Conservation (phyloP, 2,113 vertebrate species). For the Coreoperca whiteheadi region DNA sequence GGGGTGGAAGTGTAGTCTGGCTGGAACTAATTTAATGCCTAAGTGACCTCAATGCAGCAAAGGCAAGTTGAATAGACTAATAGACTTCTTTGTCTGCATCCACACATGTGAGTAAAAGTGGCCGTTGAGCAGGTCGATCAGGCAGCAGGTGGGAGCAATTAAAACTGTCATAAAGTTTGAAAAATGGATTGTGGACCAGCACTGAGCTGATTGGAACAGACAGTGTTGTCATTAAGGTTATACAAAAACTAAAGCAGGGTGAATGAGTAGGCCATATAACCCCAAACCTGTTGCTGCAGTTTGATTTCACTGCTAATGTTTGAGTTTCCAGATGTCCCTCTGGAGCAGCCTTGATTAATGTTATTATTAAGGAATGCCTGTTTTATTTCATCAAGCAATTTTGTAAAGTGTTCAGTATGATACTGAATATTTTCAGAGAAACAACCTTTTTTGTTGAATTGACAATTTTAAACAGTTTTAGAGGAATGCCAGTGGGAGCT, state of each 20-base stretch:
- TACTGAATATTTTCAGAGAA: slow-evolving; percentile 22
- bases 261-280: slow-evolving; percentile 57
- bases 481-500: background rate
- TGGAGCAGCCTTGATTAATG: slow-evolving; percentile 85
- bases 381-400: slow-evolving; percentile 49
- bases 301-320: slow-evolving; percentile 88
- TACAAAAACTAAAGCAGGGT: slow-evolving; percentile 76
- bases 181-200: slow-evolving; percentile 93
- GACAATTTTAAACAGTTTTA: background rate
- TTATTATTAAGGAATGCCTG: slow-evolving; percentile 78
- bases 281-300: slow-evolving; percentile 83
- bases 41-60: slow-evolving; percentile 92
- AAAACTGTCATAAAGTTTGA: slow-evolving; percentile 99
- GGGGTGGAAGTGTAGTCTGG: slow-evolving; percentile 74
- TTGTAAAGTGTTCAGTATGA: slow-evolving; percentile 30
- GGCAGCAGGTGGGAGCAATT: slow-evolving; percentile 97
- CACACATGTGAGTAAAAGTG: slow-evolving; percentile 91
- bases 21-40: slow-evolving; percentile 99
- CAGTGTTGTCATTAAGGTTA: slow-evolving; percentile 97
- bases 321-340: slow-evolving; percentile 92
- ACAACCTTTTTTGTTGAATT: background rate
- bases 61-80: slow-evolving; percentile 89
- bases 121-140: slow-evolving; percentile 88
- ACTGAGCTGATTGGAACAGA: slow-evolving; percentile 96
- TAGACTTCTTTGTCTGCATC: slow-evolving; percentile 93